Evolutionary conservation across 1,140 invertebrate species (phyloP).

Genomic region (Cydia splendana): DNA sequence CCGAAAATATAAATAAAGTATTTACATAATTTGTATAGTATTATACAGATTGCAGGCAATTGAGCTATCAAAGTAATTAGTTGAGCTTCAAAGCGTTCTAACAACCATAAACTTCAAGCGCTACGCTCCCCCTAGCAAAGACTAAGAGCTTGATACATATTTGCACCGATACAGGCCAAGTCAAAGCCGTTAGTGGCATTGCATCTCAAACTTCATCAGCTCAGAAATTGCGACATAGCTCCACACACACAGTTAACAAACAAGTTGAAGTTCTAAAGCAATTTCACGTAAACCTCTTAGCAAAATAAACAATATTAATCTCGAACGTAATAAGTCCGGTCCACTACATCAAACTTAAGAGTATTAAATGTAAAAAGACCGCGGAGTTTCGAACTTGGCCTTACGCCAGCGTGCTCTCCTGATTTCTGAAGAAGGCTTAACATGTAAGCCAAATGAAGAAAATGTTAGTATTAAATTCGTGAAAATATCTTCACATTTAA

Average conservation of each 20-base stretch:
- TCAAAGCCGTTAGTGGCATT: slow-evolving; percentile 26
- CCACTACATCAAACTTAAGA: slow-evolving; percentile 67
- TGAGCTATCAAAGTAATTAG: neutral
- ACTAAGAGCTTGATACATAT: slow-evolving; percentile 11
- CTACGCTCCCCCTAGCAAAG: neutral
- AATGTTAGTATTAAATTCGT: slow-evolving; percentile 35
- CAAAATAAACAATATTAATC: slow-evolving; percentile 70
- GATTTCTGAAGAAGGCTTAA: slow-evolving; percentile 43
- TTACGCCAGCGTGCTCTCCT: slow-evolving; percentile 46
- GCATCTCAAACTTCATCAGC: slow-evolving; percentile 19
- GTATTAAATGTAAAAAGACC: slow-evolving; percentile 66
- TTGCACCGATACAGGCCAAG: slow-evolving; percentile 17
- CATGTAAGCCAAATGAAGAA: slow-evolving; percentile 38
- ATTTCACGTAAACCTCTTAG: slow-evolving; percentile 68
- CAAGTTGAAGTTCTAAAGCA: slow-evolving; percentile 40
- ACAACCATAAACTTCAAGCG: neutral
- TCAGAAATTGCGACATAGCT: slow-evolving; percentile 10
- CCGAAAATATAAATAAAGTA: too few relatives aligned
- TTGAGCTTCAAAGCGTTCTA: neutral
- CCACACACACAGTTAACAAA: slow-evolving; percentile 14
- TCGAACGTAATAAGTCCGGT: slow-evolving; percentile 54
- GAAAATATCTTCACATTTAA: neutral
- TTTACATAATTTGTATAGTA: neutral
- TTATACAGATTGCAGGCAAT: neutral
- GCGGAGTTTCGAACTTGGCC: slow-evolving; percentile 48